phyloP scores from a whole-genome alignment of 2,797 vertebrate species.

The Macroramphosus scolopax region DNA sequence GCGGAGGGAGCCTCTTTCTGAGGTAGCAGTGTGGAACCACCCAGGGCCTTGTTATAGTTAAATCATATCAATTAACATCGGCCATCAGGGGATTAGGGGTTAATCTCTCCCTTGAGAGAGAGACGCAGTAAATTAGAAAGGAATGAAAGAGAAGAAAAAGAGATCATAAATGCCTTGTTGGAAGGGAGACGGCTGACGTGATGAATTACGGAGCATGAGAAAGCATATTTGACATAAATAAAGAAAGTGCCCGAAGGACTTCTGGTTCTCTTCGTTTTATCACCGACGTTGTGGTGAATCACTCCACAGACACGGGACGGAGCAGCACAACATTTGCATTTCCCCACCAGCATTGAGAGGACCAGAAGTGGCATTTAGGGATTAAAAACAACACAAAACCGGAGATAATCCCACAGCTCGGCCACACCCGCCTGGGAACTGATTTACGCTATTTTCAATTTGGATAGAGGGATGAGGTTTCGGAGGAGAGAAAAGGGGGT shows the following conservation, averaged over 20 bases:
- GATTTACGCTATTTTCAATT: constrained; percentile 65
- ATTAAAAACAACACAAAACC: constrained; percentile 74
- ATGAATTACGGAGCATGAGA: constrained; percentile 46
- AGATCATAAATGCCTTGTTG: constrained; percentile 33
- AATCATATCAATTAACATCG: constrained; percentile 85
- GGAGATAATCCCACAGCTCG: constrained; percentile 59
- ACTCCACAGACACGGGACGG: constrained; percentile 26
- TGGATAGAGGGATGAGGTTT: constrained; percentile 39
- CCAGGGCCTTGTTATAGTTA: constrained; percentile 70
- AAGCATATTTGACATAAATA: constrained; percentile 36
- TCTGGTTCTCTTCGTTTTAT: constrained; percentile 33
- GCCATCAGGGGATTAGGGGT: constrained; percentile 78
- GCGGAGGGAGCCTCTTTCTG: constrained; percentile 40
- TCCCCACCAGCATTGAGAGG: constrained; percentile 35
- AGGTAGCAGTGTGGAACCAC: constrained; percentile 69
- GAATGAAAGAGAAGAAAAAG: constrained; percentile 33
- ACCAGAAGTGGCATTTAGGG: constrained; percentile 60
- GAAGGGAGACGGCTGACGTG: constrained; percentile 19
- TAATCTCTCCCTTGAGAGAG: constrained; percentile 82
- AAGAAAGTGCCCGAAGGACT: constrained; percentile 31
- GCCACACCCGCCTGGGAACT: constrained; percentile 65
- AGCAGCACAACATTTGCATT: constrained; percentile 38
- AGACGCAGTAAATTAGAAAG: constrained; percentile 61
- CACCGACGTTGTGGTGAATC: constrained; percentile 26
- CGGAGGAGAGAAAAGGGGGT: constrained; percentile 39